phyloP scores from a whole-genome alignment of 2,113 vertebrate genomes.

The Pygoscelis adeliae region DNA sequence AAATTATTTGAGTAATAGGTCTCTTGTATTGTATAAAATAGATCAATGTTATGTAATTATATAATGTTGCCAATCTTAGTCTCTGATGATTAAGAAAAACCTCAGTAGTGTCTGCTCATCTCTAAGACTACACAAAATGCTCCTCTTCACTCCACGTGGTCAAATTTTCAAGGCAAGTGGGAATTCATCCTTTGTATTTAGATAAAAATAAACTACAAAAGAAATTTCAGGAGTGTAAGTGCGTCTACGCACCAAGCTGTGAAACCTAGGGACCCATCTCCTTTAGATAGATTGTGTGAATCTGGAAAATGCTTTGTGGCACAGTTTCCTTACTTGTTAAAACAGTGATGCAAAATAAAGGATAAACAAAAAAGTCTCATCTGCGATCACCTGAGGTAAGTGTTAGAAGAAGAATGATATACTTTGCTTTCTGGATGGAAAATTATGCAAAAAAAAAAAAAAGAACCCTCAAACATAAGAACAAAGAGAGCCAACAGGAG shows the following conservation, averaged over 20 bases:
- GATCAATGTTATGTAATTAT: slow-evolving; percentile 43
- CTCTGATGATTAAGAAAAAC: slow-evolving; percentile 27
- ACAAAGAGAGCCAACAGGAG: background rate
- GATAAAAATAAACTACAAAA: slow-evolving; percentile 28
- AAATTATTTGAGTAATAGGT: slow-evolving; percentile 33
- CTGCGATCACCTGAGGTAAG: background rate
- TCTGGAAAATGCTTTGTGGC: background rate
- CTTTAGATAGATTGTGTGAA: background rate
- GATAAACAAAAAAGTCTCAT: background rate
- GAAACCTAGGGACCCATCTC: background rate
- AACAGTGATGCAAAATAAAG: background rate
- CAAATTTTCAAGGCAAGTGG: background rate
- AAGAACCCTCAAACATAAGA: background rate
- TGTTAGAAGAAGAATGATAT: background rate
- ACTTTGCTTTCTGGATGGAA: background rate
- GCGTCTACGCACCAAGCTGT: background rate
- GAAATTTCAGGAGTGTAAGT: background rate
- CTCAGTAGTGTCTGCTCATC: slow-evolving; percentile 12
- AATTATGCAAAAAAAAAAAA: background rate
- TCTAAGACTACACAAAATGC: background rate
- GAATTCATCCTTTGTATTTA: slow-evolving; percentile 2
- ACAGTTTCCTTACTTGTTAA: background rate
- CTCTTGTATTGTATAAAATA: slow-evolving; percentile 33
- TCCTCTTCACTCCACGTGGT: background rate
- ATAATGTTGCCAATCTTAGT: background rate